Percentiles rank a stretch among this genome's conserved stretches.
Evolutionary conservation across 2,888 invertebrate species (phyloP).

Genomic region (Itoplectis maculator): DNA sequence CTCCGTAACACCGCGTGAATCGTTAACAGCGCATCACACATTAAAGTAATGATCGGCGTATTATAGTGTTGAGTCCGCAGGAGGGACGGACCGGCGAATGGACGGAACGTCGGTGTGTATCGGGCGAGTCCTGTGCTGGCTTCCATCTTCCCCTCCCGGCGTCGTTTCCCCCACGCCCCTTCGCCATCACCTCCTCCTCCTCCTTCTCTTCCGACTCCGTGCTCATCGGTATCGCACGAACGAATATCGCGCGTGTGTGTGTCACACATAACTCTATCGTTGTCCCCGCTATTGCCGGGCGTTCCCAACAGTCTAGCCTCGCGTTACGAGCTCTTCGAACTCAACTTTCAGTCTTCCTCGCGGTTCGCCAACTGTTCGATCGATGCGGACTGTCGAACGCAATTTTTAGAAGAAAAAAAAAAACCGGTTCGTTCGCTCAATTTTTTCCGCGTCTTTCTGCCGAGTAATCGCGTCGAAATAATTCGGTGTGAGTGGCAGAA

Average conservation of each 20-base stretch:
- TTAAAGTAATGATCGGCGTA: slow-evolving; percentile 38
- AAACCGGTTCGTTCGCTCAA: no score
- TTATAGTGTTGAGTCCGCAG: slow-evolving; percentile 26
- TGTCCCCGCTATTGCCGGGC: slow-evolving; percentile 2
- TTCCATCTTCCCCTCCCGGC: slow-evolving; percentile 12
- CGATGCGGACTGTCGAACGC: slow-evolving; percentile 37
- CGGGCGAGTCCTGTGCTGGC: slow-evolving; percentile 30
- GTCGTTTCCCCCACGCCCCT: neutral
- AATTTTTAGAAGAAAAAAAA: slow-evolving; percentile 12
- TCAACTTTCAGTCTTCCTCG: slow-evolving; percentile 58
- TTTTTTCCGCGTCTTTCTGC: no score
- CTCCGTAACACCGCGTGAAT: slow-evolving; percentile 29
- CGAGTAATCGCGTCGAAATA: no score
- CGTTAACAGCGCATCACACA: slow-evolving; percentile 39
- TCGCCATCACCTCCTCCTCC: slow-evolving; percentile 18
- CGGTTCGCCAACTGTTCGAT: slow-evolving; percentile 38
- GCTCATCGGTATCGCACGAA: slow-evolving; percentile 32
- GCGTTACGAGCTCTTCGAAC: slow-evolving; percentile 36
- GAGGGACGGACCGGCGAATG: neutral
- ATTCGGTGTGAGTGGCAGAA: neutral
- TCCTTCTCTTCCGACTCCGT: slow-evolving; percentile 16
- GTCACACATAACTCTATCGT: slow-evolving; percentile 30
- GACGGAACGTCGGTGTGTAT: neutral
- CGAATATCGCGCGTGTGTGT: slow-evolving; percentile 29
- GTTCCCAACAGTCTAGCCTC: neutral